These are phyloP conservation scores for Diaphora mendica DNA, from an alignment of 2,888 invertebrate genomes.

Conservation along the genomic window DNA sequence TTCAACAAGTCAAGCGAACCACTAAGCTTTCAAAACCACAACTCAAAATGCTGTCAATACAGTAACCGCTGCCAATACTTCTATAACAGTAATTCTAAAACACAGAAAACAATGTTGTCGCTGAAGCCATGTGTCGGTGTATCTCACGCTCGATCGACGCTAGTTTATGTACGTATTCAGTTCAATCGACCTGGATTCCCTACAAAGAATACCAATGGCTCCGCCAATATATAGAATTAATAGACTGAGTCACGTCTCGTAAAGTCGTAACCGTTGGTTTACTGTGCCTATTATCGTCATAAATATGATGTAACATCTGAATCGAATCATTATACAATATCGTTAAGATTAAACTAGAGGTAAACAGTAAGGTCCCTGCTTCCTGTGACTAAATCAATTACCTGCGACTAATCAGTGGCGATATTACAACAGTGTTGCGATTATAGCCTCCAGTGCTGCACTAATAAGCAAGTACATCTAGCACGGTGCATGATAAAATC, in stretches of 20 bases:
- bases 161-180: conserved; percentile 59
- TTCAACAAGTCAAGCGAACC: conserved; percentile 45
- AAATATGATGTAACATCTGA: conserved; percentile 11
- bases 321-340: conserved; percentile 3
- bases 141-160: conserved; percentile 62
- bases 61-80: conserved; percentile 42
- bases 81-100: conserved; percentile 60
- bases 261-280: conserved; percentile 39
- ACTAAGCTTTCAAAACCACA: conserved; percentile 46
- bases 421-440: conserved; percentile 39
- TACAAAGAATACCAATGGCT: conserved; percentile 67
- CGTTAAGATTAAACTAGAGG: conserved; percentile 1
- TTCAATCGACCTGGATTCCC: conserved; percentile 67
- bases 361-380: conserved; percentile 19
- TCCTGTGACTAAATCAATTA: conserved; percentile 29
- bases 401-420: conserved; percentile 24
- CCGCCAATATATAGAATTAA: conserved; percentile 55
- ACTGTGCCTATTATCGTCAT: conserved; percentile 30
- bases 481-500: conserved; percentile 48
- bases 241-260: conserved; percentile 51
- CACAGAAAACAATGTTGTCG: conserved; percentile 61
- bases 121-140: conserved; percentile 57
- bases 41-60: conserved; percentile 40
- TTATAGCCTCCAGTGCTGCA: conserved; percentile 33
- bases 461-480: conserved; percentile 37